Evolutionary conservation across 2,888 invertebrate species (phyloP), one percentile per base, ranked within the genome.

Genomic region (Malthinus flaveolus): DNA sequence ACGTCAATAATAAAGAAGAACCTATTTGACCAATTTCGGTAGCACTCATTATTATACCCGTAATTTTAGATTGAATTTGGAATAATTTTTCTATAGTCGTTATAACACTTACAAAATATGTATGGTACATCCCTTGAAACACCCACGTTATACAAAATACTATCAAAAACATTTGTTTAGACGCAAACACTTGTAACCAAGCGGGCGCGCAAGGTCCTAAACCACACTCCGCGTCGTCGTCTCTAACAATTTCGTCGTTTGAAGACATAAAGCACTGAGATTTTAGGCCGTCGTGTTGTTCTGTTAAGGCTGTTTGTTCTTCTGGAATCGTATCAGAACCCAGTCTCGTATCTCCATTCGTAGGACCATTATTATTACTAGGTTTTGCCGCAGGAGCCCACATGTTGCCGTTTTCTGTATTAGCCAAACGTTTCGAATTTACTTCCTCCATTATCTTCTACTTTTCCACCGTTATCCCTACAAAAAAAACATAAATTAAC

Each of bases 21-120:
- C 93, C 90, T 70, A 95, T 95, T 80, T 95, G 95, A 0, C 95
- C 95, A 74, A 95, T 91, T 80, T 95, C 95, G 12, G 93, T 94
- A 64, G 94, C 93, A 68, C 93, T 92, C 83, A 95, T 85, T 69
- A 95, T 85, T 56, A 93, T 87, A 0, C 95, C 95, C 0, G 93
- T 95, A 37, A 93, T 93, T 80, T 91, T 93, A 56, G 93, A 93
- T 77, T 93, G 93, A 61, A 95, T 90, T 81, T 92, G 91, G 78
- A 93, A 95, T 60, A 95, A 82, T 79, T 94, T 95, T 79, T 95
- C 95, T 65, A 95, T 90, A 32, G 95, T 95, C 56, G 95, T 95
- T 72, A 95, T 93, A 66, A 93, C 93, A 75, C 93, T 93, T 57
- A 95, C 95, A 77, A 95, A 94, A 79, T 95, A 95, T 37, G 95